Percentiles rank a stretch among this genome's conserved stretches.
phyloP scores from a whole-genome alignment of 2,888 invertebrate genomes.

The Heteromurus nitidus region DNA sequence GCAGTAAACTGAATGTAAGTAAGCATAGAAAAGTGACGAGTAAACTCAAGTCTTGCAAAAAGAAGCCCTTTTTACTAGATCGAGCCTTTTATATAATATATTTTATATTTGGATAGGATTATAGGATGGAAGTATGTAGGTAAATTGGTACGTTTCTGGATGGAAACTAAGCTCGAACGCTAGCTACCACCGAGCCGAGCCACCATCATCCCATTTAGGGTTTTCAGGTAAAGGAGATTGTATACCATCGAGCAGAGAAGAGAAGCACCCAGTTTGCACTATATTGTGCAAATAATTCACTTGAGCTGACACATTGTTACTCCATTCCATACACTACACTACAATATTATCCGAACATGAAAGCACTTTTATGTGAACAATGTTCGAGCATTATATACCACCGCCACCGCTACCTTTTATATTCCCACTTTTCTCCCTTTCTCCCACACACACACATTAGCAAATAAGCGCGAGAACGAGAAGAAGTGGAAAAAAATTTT shows the following conservation, averaged over 20 bases:
- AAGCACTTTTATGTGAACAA: background rate
- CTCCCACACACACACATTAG: too few relatives aligned
- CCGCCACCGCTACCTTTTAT: too few relatives aligned
- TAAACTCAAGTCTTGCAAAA: background rate
- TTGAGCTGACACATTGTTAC: slow-evolving; percentile 65
- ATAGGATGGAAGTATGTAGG: background rate
- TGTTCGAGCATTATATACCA: too few relatives aligned
- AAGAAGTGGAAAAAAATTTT: too few relatives aligned
- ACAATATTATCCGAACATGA: slow-evolving; percentile 1
- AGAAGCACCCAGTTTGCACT: slow-evolving; percentile 50
- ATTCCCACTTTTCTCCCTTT: too few relatives aligned
- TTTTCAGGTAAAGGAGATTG: slow-evolving; percentile 57
- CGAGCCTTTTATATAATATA: too few relatives aligned
- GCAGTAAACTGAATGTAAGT: slow-evolving; percentile 31
- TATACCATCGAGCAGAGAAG: slow-evolving; percentile 1
- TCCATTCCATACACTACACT: slow-evolving; percentile 21
- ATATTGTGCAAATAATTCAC: slow-evolving; percentile 69
- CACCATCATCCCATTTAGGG: slow-evolving; percentile 54
- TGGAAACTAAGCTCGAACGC: too few relatives aligned
- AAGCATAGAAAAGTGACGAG: slow-evolving; percentile 20
- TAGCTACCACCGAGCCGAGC: too few relatives aligned
- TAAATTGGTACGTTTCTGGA: background rate
- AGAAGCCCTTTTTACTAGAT: too few relatives aligned
- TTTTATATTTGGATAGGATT: slow-evolving; percentile 9
- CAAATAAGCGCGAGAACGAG: too few relatives aligned